Conservation (phyloP, 1,140 invertebrate genomes). For the Venustaconcha ellipsiformis region DNA sequence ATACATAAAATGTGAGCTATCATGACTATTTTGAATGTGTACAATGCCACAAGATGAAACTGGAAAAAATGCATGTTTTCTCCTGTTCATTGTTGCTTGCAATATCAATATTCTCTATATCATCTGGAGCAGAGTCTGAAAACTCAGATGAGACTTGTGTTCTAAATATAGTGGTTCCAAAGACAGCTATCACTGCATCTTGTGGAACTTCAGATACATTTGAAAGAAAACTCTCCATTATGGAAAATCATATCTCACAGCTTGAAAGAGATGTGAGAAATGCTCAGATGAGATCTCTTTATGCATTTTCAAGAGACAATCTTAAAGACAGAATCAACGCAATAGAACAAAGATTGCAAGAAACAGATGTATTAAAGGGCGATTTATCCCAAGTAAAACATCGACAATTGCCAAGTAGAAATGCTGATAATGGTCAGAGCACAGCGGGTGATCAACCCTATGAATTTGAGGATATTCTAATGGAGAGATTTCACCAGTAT, state of each 20-base stretch:
- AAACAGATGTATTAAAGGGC: conserved; percentile 6
- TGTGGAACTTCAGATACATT: conserved; percentile 33
- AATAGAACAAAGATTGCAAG: conserved; percentile 18
- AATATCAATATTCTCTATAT: background rate
- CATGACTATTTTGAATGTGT: too few relatives aligned
- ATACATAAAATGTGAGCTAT: too few relatives aligned
- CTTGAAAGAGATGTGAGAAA: conserved; percentile 28
- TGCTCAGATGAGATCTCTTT: conserved; percentile 6
- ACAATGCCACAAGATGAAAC: background rate
- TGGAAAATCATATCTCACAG: conserved; percentile 20
- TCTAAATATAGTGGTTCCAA: conserved; percentile 54
- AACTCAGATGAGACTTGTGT: conserved; percentile 48
- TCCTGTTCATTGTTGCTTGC: background rate
- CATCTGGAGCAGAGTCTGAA: too few relatives aligned
- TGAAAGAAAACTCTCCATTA: conserved; percentile 19
- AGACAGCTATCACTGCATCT: conserved; percentile 54
- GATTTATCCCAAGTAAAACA: too few relatives aligned
- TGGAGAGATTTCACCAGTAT: too few relatives aligned
- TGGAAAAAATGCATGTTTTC: background rate
- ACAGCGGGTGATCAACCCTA: too few relatives aligned
- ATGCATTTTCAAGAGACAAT: conserved; percentile 3
- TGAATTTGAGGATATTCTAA: too few relatives aligned
- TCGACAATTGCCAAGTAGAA: too few relatives aligned
- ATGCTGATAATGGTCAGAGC: too few relatives aligned
- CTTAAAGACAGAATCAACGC: conserved; percentile 22